phyloP scores from a whole-genome alignment of 2,888 invertebrate genomes.

The Cosmia pyralina region DNA sequence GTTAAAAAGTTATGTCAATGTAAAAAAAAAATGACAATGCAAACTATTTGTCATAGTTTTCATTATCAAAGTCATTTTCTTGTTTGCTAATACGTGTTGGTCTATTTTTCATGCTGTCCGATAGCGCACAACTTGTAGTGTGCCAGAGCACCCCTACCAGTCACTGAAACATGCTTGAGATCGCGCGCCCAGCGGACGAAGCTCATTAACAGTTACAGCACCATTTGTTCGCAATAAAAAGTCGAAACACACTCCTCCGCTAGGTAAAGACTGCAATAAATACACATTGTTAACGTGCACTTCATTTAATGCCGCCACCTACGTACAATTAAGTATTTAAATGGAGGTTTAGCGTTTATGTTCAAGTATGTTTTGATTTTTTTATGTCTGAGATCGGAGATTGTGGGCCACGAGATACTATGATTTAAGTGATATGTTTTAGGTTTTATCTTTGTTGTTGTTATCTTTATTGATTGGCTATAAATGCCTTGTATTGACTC shows the following conservation, averaged over 20 bases:
- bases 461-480: not conserved
- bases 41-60: not conserved
- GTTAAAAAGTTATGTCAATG: too few species aligned
- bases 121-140: not conserved
- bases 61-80: not conserved
- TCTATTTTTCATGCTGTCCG: not conserved
- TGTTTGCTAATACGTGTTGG: not conserved
- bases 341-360: constrained; percentile 62
- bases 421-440: constrained; percentile 6
- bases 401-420: constrained; percentile 13
- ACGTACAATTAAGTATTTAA: constrained; percentile 80
- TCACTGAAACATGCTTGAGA: not conserved
- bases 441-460: not conserved
- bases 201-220: constrained; percentile 72
- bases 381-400: constrained; percentile 36
- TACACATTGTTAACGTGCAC: constrained; percentile 71
- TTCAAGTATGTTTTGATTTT: constrained; percentile 48
- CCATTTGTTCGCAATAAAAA: constrained; percentile 73
- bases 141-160: not conserved
- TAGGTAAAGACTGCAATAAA: constrained; percentile 73
- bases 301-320: constrained; percentile 69
- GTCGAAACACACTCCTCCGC: constrained; percentile 61
- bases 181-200: constrained; percentile 51
- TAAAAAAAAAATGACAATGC: not conserved
- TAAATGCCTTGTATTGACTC: too few species aligned